Conservation (phyloP, 2,113 vertebrate genomes). For the Lasiurus borealis region DNA sequence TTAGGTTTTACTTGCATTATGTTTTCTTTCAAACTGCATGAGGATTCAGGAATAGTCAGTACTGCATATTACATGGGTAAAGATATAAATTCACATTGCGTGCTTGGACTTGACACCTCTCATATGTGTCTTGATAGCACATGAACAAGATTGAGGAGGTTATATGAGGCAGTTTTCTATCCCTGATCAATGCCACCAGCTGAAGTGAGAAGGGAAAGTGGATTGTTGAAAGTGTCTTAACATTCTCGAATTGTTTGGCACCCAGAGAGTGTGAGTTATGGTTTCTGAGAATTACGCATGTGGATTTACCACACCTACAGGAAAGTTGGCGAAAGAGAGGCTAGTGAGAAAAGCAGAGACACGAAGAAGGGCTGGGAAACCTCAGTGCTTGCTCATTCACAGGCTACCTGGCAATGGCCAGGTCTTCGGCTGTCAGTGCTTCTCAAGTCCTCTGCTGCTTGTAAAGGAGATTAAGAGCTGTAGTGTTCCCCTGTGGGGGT, state of each 20-base stretch:
- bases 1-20: slow-evolving; percentile 45
- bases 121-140: not conserved
- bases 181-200: not conserved
- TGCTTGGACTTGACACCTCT: not conserved
- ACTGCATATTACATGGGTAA: not conserved
- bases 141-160: not conserved
- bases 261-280: not conserved
- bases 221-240: not conserved
- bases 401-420: not conserved
- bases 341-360: slow-evolving; percentile 44
- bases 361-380: not conserved
- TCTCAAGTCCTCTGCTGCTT: slow-evolving; percentile 38
- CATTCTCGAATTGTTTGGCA: not conserved
- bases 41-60: not conserved
- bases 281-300: slow-evolving; percentile 30
- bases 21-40: not conserved
- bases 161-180: not conserved
- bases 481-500: not conserved
- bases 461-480: slow-evolving; percentile 69
- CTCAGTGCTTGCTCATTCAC: not conserved
- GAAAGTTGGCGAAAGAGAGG: not conserved
- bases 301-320: not conserved
- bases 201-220: not conserved
- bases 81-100: not conserved
- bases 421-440: not conserved